These are phyloP conservation scores for Dissostichus mawsoni DNA, from an alignment of 2,113 vertebrate genomes.

Conservation along the genomic window DNA sequence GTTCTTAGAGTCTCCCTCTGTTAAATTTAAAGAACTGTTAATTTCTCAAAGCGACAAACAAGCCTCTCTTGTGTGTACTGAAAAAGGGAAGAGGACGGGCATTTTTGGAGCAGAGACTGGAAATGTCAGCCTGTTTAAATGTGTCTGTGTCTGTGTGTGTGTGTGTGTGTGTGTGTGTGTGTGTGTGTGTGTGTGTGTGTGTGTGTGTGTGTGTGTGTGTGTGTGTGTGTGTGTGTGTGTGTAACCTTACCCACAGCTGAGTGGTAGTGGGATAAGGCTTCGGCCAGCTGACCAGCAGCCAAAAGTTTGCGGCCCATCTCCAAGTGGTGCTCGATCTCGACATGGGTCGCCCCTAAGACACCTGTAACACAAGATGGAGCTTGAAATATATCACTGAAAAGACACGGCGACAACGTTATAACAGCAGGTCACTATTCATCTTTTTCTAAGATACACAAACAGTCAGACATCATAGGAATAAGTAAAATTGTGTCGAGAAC, in stretches of 20 bases:
- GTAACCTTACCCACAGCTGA: constrained; percentile 87
- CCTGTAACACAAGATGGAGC: constrained; percentile 74
- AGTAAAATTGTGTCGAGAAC: not conserved
- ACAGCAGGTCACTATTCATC: too few species aligned
- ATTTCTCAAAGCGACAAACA: not conserved
- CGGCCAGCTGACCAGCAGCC: constrained; percentile 88
- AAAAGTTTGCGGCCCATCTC: constrained; percentile 89
- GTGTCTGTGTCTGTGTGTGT: not conserved
- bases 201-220: not conserved
- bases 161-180: not conserved
- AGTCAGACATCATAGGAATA: not conserved
- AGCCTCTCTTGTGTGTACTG: not conserved
- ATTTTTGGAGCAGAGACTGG: not conserved
- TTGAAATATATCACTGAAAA: constrained; percentile 18
- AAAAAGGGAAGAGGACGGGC: not conserved
- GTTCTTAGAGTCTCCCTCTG: constrained; percentile 89
- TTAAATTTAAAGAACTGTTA: not conserved
- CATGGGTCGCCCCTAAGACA: constrained; percentile 84
- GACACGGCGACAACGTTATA: too few species aligned
- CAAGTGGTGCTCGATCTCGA: constrained; percentile 89
- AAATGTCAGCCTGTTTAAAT: constrained; percentile 7
- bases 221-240: constrained; percentile 1
- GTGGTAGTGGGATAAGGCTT: constrained; percentile 89
- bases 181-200: constrained; percentile 15
- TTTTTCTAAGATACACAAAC: not conserved